Base-by-base conservation (phyloP, 2,797 vertebrate genomes). In the Telmatherina bonti region DNA sequence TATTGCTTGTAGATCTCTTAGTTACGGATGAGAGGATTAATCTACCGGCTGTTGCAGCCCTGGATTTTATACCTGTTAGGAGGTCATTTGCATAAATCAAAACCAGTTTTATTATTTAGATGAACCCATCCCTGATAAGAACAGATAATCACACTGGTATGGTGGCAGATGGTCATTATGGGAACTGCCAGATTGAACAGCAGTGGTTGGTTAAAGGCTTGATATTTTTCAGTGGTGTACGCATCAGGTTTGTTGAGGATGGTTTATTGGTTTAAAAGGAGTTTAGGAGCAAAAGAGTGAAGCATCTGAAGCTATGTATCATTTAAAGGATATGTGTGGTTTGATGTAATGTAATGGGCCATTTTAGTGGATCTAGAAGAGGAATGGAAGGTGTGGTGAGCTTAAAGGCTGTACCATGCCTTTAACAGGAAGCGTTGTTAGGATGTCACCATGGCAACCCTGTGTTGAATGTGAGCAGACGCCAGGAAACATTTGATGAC, bases 391-490 rank as follows among this genome's bases (percentile, higher is more conserved):
- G 45, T 56, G 73, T 60, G 49, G 26, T 54, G 61, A 68, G 30
- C 72, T 74, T 1, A 59, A 51, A 84, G 79, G 78, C 85, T 81
- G 74, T 70, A 43, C 43, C 71, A 60, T 0, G 45, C 54, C 49
- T 82, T 66, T 56, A 78, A 79, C 88, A 85, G 92, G 87, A 92
- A 89, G 76, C 18, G 67, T 72, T 88, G 88, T 85, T 87, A 77
- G 78, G 74, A 45, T 4, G 47, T 87, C 70, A 20, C 80, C 69
- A 0, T 52, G 70, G 85, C 75, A 76, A 90, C 86, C 7, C 53
- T 52, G 30, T 86, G 87, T 88, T 91, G 78, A 29, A 80, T 81
- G 78, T 77, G 52, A 68, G 76, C 72, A 0, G 58, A 73, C 64
- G 81, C 79, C 78, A 88, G 73, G 74, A 85, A 78, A 74, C 77